Conservation (phyloP, 2,797 vertebrate species). For the Enteromius afrohamiltoni region DNA sequence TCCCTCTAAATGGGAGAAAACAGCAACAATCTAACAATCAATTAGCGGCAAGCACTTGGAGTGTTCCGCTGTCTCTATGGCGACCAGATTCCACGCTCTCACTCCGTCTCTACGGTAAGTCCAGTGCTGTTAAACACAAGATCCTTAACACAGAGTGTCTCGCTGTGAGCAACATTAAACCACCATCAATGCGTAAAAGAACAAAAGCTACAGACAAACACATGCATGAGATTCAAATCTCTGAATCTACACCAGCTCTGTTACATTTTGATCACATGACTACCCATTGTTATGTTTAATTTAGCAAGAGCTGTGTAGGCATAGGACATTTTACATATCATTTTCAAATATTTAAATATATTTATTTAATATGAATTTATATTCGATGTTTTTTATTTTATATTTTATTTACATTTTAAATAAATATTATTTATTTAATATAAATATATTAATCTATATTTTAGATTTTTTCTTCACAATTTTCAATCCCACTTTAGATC, state of each 20-base stretch:
- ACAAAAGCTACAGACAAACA: not conserved
- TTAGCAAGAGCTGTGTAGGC: not conserved
- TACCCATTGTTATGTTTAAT: not conserved
- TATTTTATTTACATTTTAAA: too few relatives aligned
- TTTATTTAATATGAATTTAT: too few relatives aligned
- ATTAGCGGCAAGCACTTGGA: constrained; percentile 10
- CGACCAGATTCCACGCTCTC: constrained; percentile 31
- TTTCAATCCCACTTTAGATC: too few relatives aligned
- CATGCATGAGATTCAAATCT: not conserved
- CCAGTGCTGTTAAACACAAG: constrained; percentile 13
- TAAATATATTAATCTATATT: too few relatives aligned
- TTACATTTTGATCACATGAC: not conserved
- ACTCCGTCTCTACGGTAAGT: not conserved
- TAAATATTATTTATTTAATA: too few relatives aligned
- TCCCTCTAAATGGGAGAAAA: constrained; percentile 23
- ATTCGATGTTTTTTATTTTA: too few relatives aligned
- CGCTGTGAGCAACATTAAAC: not conserved
- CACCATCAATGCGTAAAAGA: not conserved
- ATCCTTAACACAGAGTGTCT: constrained; percentile 15
- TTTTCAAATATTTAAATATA: too few relatives aligned
- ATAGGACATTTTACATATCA: not conserved
- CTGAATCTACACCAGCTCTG: not conserved
- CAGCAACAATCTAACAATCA: constrained; percentile 33
- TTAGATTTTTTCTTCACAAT: too few relatives aligned
- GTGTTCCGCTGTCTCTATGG: constrained; percentile 38